Conservation (phyloP, 2,888 invertebrate species). For the Notodonta ziczac region DNA sequence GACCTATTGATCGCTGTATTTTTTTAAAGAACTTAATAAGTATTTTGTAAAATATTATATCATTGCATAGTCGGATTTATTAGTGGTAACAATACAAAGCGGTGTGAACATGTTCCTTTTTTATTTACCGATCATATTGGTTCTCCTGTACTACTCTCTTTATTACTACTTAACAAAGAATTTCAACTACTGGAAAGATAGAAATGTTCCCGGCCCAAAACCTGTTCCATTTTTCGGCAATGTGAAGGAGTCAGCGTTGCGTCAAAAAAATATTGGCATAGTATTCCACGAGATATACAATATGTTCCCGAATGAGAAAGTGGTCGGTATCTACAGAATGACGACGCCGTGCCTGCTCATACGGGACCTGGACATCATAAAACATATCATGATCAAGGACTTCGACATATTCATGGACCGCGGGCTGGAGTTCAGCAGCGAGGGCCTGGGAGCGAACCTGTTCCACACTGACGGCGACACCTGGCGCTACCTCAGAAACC, state of each 20-base stretch:
- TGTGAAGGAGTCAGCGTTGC: conserved; percentile 41
- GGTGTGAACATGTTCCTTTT: conserved; percentile 18
- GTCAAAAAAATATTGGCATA: conserved; percentile 35
- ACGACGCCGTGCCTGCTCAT: conserved; percentile 53
- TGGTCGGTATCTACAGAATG: conserved; percentile 60
- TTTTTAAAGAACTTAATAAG: too few species aligned
- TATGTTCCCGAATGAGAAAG: conserved; percentile 53
- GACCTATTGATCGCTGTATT: too few species aligned
- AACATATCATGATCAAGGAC: conserved; percentile 61
- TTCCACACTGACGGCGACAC: conserved; percentile 57
- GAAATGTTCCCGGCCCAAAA: conserved; percentile 48
- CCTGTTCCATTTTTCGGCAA: conserved; percentile 57
- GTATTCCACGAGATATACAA: conserved; percentile 50
- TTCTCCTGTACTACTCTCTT: conserved; percentile 20
- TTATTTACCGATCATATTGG: conserved; percentile 19
- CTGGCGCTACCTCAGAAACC: conserved; percentile 54
- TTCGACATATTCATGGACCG: conserved; percentile 58
- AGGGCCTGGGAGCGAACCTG: conserved; percentile 55
- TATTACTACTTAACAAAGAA: conserved; percentile 54
- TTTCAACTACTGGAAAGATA: conserved; percentile 57
- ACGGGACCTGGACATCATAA: conserved; percentile 59
- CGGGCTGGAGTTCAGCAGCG: conserved; percentile 51
- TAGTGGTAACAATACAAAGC: not conserved
- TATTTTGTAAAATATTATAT: too few species aligned
- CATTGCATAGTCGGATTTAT: not conserved